phyloP scores from a whole-genome alignment of 1,140 invertebrate genomes.

The Chironomus tepperi region DNA sequence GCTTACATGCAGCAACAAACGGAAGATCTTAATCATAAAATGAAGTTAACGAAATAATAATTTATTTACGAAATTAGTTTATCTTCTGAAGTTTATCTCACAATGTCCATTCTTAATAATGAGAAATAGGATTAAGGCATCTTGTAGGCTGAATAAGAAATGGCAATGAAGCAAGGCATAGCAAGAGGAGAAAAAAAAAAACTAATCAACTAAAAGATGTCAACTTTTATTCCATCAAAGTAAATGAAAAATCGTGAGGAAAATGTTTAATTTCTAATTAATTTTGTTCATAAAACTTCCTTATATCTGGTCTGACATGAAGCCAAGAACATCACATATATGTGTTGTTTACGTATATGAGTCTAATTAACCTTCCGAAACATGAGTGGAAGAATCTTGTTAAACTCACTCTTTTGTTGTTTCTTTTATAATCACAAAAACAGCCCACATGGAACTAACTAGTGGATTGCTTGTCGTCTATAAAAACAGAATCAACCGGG shows the following conservation, averaged over 20 bases:
- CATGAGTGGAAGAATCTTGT: neutral
- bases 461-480: neutral
- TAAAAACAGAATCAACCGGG: neutral
- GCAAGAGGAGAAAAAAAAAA: neutral
- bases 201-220: conserved; percentile 18
- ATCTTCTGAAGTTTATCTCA: too few relatives aligned
- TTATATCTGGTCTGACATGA: too few relatives aligned
- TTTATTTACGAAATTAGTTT: too few relatives aligned
- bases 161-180: neutral
- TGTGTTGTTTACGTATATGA: neutral
- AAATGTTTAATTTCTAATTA: conserved; percentile 4
- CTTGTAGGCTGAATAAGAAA: too few relatives aligned
- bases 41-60: too few relatives aligned
- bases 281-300: neutral
- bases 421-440: neutral
- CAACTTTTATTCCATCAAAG: conserved; percentile 20
- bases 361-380: conserved; percentile 7
- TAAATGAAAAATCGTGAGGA: conserved; percentile 16
- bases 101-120: too few relatives aligned
- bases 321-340: too few relatives aligned
- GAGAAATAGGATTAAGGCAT: too few relatives aligned
- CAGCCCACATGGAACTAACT: neutral
- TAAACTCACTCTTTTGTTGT: neutral
- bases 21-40: too few relatives aligned
- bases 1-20: too few relatives aligned